Conservation (phyloP, 2,888 invertebrate species). For the Heliconius charithonia region DNA sequence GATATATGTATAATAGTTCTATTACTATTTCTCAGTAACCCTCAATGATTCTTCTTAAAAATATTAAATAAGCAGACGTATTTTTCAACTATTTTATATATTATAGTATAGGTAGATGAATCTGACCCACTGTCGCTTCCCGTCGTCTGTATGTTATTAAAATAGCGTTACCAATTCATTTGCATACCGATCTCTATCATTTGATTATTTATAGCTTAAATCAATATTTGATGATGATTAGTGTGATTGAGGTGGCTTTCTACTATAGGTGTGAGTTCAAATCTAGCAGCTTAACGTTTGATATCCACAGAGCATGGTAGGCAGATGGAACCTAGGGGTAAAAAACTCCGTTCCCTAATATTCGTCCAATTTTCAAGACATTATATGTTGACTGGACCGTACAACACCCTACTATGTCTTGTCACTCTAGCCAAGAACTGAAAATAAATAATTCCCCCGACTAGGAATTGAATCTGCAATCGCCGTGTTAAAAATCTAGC, state of each 20-base stretch:
- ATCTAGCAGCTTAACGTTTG: not conserved
- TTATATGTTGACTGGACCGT: not conserved
- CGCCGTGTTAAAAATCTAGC: no score
- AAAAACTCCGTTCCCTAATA: not conserved
- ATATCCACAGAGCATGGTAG: not conserved
- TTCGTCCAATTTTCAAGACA: not conserved
- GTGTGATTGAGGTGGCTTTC: not conserved
- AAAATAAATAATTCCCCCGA: no score
- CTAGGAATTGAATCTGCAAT: no score
- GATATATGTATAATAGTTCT: no score
- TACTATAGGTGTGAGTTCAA: not conserved
- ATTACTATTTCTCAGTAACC: no score
- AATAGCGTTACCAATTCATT: slow-evolving; percentile 22
- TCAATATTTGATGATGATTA: slow-evolving; percentile 20
- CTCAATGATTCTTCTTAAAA: not conserved
- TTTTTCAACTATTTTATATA: not conserved
- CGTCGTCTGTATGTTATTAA: slow-evolving; percentile 25
- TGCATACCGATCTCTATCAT: slow-evolving; percentile 29
- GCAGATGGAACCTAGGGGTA: not conserved
- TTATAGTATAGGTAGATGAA: slow-evolving; percentile 4
- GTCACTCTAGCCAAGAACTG: not conserved
- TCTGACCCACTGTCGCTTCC: slow-evolving; percentile 43
- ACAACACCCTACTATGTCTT: not conserved
- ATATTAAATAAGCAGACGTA: no score
- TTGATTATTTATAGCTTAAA: slow-evolving; percentile 9